Evolutionary conservation across 2,888 invertebrate genomes (phyloP).

Genomic region (Caenorhabditis sp.): DNA sequence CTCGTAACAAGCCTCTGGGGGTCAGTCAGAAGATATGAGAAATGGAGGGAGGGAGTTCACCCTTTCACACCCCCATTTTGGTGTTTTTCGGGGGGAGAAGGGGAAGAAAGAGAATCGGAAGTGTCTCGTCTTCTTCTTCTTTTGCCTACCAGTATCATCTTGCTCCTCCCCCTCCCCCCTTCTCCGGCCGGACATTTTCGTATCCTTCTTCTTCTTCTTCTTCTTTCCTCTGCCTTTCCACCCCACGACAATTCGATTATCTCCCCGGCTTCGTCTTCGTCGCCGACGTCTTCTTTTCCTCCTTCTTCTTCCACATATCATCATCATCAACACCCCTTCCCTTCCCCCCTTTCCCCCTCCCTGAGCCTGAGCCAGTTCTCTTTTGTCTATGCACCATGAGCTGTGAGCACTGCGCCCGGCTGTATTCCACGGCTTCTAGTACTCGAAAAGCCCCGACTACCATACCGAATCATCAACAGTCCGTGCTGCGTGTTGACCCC

Average conservation of each 20-base stretch:
- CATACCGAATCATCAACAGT: conserved; percentile 17
- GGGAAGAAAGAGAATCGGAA: no score
- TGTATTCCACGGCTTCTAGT: not conserved
- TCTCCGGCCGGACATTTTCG: conserved; percentile 25
- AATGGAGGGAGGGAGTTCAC: no score
- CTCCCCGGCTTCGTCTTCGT: no score
- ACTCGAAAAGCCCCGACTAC: not conserved
- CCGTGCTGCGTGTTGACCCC: conserved; percentile 50
- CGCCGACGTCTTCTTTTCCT: not conserved
- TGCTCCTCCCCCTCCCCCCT: not conserved
- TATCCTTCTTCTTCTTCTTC: not conserved
- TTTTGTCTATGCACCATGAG: conserved; percentile 6
- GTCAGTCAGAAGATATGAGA: no score
- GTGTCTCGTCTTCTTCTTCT: not conserved
- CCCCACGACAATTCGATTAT: conserved; percentile 56
- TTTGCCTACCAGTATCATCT: conserved; percentile 1
- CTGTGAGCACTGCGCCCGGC: conserved; percentile 19
- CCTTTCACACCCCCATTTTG: no score
- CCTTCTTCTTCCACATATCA: conserved; percentile 38
- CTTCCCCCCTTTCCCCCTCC: not conserved
- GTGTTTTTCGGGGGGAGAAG: no score
- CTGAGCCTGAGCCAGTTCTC: not conserved
- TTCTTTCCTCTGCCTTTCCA: conserved; percentile 1
- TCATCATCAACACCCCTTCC: conserved; percentile 45
- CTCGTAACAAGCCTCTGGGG: no score